Evolutionary conservation across 2,888 invertebrate species (phyloP).

Genomic region (Apamea anceps): DNA sequence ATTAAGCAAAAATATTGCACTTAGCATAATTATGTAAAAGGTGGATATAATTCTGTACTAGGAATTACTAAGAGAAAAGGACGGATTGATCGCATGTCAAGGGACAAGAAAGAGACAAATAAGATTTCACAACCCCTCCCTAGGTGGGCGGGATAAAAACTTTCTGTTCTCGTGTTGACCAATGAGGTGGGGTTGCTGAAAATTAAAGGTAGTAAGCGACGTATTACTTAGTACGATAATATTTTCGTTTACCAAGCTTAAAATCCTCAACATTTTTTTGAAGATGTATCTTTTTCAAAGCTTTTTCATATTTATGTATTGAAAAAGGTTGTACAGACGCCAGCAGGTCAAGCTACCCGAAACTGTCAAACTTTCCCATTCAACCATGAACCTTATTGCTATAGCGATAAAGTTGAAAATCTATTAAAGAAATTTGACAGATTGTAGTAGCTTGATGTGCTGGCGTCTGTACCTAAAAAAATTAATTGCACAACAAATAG

Average conservation of each 20-base stretch:
- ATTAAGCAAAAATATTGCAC: conserved; percentile 29
- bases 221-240: not conserved
- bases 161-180: not conserved
- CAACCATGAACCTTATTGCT: too few relatives aligned
- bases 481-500: not conserved
- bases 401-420: too few relatives aligned
- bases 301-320: not conserved
- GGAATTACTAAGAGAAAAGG: conserved; percentile 10
- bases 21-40: conserved; percentile 18
- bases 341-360: too few relatives aligned
- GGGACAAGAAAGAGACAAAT: conserved; percentile 40
- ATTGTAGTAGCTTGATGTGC: too few relatives aligned
- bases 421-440: too few relatives aligned
- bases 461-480: too few relatives aligned
- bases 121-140: not conserved
- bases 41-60: not conserved
- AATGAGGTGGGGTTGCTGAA: not conserved
- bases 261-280: not conserved
- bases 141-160: conserved; percentile 36
- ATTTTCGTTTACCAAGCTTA: not conserved
- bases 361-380: too few relatives aligned
- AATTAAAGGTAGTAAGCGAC: conserved; percentile 29
- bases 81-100: not conserved
- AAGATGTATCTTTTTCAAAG: too few relatives aligned
- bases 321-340: too few relatives aligned